These are phyloP conservation scores for Balanococcus diminutus DNA, from an alignment of 2,888 invertebrate species.

Conservation along the genomic window DNA sequence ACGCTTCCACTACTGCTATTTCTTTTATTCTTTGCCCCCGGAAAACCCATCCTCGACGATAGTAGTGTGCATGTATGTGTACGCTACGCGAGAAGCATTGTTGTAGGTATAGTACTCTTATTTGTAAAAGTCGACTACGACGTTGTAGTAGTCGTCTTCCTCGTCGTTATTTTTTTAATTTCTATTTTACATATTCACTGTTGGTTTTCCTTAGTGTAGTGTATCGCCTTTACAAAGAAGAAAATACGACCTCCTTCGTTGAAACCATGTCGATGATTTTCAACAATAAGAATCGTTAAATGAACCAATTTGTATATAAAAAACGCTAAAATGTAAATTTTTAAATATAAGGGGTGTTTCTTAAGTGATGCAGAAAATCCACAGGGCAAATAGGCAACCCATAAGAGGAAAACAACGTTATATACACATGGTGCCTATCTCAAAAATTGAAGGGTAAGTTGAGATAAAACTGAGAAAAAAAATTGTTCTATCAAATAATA, in stretches of 20 bases:
- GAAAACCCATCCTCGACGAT: background rate
- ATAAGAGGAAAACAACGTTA: no score
- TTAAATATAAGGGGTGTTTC: no score
- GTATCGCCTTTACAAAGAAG: background rate
- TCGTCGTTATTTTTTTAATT: slow-evolving; percentile 13
- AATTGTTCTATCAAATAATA: no score
- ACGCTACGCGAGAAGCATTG: background rate
- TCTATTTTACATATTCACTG: slow-evolving; percentile 13
- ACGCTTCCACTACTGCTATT: background rate
- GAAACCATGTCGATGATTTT: background rate
- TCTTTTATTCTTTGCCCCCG: background rate
- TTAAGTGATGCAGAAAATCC: no score
- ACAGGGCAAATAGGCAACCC: no score
- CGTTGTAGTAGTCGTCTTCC: no score
- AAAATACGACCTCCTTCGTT: background rate
- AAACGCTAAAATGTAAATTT: no score
- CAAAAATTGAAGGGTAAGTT: no score
- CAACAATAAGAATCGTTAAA: background rate
- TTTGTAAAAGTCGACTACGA: slow-evolving; percentile 8
- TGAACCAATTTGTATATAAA: background rate
- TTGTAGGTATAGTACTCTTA: slow-evolving; percentile 1
- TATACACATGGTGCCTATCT: no score
- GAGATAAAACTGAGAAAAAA: no score
- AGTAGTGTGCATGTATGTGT: background rate
- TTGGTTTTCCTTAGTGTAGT: background rate